These are phyloP conservation scores for Leptura quadrifasciata DNA, from an alignment of 2,888 invertebrate genomes.

Conservation along the genomic window DNA sequence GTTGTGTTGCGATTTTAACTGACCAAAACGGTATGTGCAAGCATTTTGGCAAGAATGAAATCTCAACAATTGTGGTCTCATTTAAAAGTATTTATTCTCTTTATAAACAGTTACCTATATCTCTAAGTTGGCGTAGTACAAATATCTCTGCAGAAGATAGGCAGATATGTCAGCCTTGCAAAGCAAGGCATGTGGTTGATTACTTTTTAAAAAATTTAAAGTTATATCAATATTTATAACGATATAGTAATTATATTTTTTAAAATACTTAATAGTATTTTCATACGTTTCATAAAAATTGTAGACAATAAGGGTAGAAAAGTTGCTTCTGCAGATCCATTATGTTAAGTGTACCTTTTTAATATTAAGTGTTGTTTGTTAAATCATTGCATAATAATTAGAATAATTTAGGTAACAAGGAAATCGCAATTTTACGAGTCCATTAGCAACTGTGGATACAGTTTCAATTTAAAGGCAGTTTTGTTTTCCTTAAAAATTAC, in stretches of 20 bases:
- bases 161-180: slow-evolving; percentile 28
- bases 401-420: background rate
- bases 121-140: slow-evolving; percentile 48
- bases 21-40: slow-evolving; percentile 25
- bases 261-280: slow-evolving; percentile 33
- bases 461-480: background rate
- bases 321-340: slow-evolving; percentile 33
- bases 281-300: slow-evolving; percentile 37
- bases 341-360: slow-evolving; percentile 29
- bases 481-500: too few species aligned
- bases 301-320: slow-evolving; percentile 33
- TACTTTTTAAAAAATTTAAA: slow-evolving; percentile 7
- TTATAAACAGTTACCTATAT: slow-evolving; percentile 33
- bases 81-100: slow-evolving; percentile 27
- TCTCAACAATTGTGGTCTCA: slow-evolving; percentile 8
- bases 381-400: slow-evolving; percentile 14
- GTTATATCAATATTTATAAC: slow-evolving; percentile 25
- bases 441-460: slow-evolving; percentile 38
- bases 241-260: slow-evolving; percentile 36
- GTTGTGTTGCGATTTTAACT: slow-evolving; percentile 26
- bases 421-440: slow-evolving; percentile 24
- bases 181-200: slow-evolving; percentile 22
- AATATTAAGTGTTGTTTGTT: slow-evolving; percentile 32
- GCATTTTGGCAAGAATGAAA: background rate
- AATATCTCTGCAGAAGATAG: slow-evolving; percentile 43